Percentiles rank a stretch among this genome's conserved stretches.
phyloP scores from a whole-genome alignment of 2,797 vertebrate species.

The Melanotaenia trifasciata region DNA sequence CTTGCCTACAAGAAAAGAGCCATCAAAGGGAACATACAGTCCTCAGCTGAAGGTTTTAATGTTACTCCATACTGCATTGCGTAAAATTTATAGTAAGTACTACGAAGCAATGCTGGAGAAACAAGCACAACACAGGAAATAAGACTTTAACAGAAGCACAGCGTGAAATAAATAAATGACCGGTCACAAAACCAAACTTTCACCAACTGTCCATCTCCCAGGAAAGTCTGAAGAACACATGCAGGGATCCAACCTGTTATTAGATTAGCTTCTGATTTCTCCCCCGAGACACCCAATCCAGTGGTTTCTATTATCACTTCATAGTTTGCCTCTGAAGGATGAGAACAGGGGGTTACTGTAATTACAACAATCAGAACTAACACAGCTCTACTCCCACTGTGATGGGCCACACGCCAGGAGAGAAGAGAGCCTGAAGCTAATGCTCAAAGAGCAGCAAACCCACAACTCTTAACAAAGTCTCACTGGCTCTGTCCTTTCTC shows the following conservation, averaged over 20 bases:
- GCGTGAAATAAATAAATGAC: conserved; percentile 37
- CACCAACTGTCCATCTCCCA: conserved; percentile 25
- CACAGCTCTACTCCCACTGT: conserved; percentile 50
- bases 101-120: conserved; percentile 3
- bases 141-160: conserved; percentile 17
- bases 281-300: conserved; percentile 48
- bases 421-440: conserved; percentile 26
- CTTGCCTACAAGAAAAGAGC: conserved; percentile 44
- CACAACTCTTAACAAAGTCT: neutral
- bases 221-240: conserved; percentile 33
- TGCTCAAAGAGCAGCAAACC: conserved; percentile 23
- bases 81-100: conserved; percentile 24
- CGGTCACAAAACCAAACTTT: conserved; percentile 32
- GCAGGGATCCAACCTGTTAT: conserved; percentile 50
- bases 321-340: conserved; percentile 54
- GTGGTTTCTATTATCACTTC: conserved; percentile 60
- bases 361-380: conserved; percentile 61
- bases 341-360: conserved; percentile 39
- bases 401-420: conserved; percentile 49
- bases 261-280: conserved; percentile 68
- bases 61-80: conserved; percentile 10
- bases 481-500: neutral
- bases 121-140: conserved; percentile 17
- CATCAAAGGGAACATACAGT: conserved; percentile 34
- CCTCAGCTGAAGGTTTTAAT: conserved; percentile 49